phyloP scores from a whole-genome alignment of 2,888 invertebrate genomes.

The Polydrusus tereticollis region DNA sequence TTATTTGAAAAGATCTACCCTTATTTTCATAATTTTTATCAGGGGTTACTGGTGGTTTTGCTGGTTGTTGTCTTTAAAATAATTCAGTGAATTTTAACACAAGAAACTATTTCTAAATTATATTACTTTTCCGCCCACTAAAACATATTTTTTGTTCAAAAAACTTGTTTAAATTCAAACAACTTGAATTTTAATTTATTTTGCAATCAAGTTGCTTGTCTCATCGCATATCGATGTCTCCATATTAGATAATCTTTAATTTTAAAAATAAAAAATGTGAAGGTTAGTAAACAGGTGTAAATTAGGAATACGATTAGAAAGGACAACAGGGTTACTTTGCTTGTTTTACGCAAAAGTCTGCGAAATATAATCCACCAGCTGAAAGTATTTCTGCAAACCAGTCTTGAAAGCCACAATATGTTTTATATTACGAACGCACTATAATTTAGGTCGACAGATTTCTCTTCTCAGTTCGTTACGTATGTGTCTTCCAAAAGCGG shows the following conservation, averaged over 20 bases:
- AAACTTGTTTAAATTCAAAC: too few species aligned
- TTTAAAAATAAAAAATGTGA: conserved; percentile 36
- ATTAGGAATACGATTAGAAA: conserved; percentile 2
- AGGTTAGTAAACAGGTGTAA: conserved; percentile 29
- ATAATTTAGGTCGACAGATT: conserved; percentile 53
- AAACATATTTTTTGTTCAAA: background rate
- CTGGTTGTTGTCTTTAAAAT: too few species aligned
- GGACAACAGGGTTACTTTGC: conserved; percentile 31
- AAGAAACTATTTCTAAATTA: too few species aligned
- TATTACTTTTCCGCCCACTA: background rate
- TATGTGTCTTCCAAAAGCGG: background rate
- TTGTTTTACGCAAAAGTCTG: conserved; percentile 9
- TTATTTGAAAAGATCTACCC: too few species aligned
- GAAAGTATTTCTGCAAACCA: conserved; percentile 37
- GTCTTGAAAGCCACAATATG: conserved; percentile 47
- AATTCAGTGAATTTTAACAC: too few species aligned
- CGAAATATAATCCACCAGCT: conserved; percentile 21
- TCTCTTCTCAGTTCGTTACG: conserved; percentile 48
- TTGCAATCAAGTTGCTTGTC: conserved; percentile 37
- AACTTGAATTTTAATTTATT: background rate
- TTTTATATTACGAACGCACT: conserved; percentile 45
- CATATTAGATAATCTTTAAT: conserved; percentile 35
- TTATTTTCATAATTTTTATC: too few species aligned
- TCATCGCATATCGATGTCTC: conserved; percentile 47
- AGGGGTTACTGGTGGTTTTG: too few species aligned